Conservation (phyloP, 2,113 vertebrate genomes). For the Bagarius yarrelli region DNA sequence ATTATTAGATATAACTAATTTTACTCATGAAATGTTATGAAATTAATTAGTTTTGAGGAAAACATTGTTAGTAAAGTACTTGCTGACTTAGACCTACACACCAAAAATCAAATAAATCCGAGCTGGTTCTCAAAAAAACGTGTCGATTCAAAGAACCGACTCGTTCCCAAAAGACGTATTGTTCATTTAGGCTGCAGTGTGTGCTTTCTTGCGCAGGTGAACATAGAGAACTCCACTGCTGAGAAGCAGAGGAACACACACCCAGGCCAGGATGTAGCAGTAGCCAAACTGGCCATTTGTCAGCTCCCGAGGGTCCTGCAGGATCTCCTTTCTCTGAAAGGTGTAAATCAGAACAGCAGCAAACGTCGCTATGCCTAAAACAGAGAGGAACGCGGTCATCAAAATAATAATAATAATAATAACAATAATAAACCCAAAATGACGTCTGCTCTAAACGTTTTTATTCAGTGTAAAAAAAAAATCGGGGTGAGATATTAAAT, state of each 20-base stretch:
- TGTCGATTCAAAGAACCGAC: neutral
- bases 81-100: neutral
- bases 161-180: neutral
- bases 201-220: slow-evolving; percentile 77
- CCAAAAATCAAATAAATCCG: neutral
- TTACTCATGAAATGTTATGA: no score
- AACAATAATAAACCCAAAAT: neutral
- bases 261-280: slow-evolving; percentile 83
- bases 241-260: slow-evolving; percentile 80
- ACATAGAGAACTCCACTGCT: slow-evolving; percentile 78
- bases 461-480: neutral
- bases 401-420: neutral
- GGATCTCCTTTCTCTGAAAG: slow-evolving; percentile 74
- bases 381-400: neutral
- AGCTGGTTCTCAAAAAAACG: neutral
- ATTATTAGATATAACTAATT: no score
- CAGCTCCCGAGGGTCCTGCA: slow-evolving; percentile 59
- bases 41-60: no score
- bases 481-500: neutral
- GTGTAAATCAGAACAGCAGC: slow-evolving; percentile 81
- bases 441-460: neutral
- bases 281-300: slow-evolving; percentile 76
- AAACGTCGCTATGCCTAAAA: slow-evolving; percentile 75
- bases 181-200: neutral
- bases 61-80: neutral